Base-by-base conservation (phyloP, 2,888 invertebrate genomes). In the Crossocerus cetratus region DNA sequence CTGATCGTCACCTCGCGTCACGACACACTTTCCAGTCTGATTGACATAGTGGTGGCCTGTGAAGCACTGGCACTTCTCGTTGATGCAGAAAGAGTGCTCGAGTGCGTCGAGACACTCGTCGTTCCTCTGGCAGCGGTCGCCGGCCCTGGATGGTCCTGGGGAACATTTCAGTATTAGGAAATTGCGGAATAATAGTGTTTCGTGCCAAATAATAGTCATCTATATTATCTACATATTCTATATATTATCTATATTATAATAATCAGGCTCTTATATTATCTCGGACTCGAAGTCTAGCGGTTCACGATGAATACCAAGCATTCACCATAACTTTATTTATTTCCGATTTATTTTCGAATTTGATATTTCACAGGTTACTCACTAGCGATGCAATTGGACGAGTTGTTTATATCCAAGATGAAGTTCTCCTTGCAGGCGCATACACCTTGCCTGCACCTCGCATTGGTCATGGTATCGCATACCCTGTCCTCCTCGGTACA, bases 361-460 rank as follows among this genome's bases (percentile, higher is more conserved):
- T n/a, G n/a, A n/a, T n/a, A n/a, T n/a, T 22, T 32, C 72, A n/a
- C n/a, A n/a, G n/a, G n/a, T n/a, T n/a, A n/a, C 84, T 84, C 55
- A 87, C 87, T 82, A 1, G 49, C 56, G 18, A 87, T 76, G 49
- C 87, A 87, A 43, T 84, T 86, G 0, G 87, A 87, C 0, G 86
- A 83, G 72, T 87, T 87, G 3, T 69, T 77, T 1, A 72, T 81
- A 43, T 87, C 86, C 22, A 85, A 62, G 54, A 81, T 74, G 20
- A 77, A 87, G 2, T 71, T 53, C 16, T 83, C 82, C 22, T 72
- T 80, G 74, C 87, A 87, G 0, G 81, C 58, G 63, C 87, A 87
- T 1, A 76, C 66, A 3, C 77, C 78, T 43, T 87, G 87, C 3
- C 76, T 78, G 65, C 87, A 87, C 32, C 72, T 70, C 0, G 81